These are phyloP conservation scores for Portunus trituberculatus DNA, from an alignment of 1,140 invertebrate species.

Conservation along the genomic window DNA sequence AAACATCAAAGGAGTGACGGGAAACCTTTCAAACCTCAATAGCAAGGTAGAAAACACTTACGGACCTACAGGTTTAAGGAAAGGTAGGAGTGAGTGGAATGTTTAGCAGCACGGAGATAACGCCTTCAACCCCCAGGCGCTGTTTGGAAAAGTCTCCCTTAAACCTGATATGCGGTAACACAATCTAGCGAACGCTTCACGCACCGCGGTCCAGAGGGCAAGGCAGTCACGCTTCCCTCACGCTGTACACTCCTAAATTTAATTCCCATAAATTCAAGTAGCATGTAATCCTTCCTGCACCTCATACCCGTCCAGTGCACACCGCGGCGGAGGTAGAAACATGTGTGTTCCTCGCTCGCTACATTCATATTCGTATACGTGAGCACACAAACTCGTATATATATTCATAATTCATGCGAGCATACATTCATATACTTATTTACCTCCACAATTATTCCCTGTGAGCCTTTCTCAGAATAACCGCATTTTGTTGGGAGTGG, in stretches of 20 bases:
- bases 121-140: background rate
- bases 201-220: background rate
- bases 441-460: too few relatives aligned
- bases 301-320: background rate
- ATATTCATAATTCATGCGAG: background rate
- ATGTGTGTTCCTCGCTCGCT: background rate
- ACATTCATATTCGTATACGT: background rate
- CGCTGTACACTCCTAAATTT: background rate
- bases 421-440: too few relatives aligned
- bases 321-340: background rate
- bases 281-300: background rate
- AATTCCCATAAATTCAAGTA: background rate
- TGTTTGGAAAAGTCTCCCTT: background rate
- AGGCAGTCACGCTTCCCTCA: background rate
- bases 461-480: too few relatives aligned
- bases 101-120: background rate
- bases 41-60: background rate
- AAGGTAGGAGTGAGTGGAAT: background rate
- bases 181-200: background rate
- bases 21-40: background rate
- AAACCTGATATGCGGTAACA: background rate
- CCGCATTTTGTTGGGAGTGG: too few relatives aligned
- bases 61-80: background rate
- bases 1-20: background rate
- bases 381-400: background rate